phyloP scores from a whole-genome alignment of 2,888 invertebrate species.

The Calliopum simillimum region DNA sequence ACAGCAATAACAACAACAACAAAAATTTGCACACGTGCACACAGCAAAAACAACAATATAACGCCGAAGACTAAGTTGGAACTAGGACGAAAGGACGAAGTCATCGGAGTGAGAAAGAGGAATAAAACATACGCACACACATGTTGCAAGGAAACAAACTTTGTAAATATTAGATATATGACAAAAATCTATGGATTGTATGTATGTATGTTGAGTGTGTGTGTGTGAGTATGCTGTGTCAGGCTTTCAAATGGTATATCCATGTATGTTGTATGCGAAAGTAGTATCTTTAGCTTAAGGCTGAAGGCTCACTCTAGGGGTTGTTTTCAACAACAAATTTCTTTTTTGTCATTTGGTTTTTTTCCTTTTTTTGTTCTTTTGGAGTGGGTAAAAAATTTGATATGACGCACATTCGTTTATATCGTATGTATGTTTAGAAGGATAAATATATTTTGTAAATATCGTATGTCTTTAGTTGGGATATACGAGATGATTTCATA shows the following conservation, averaged over 20 bases:
- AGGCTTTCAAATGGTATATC: conserved; percentile 18
- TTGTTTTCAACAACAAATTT: conserved; percentile 17
- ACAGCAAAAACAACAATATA: background rate
- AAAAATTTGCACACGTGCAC: conserved; percentile 13
- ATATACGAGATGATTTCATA: too few relatives aligned
- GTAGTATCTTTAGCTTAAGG: background rate
- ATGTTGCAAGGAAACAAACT: conserved; percentile 24
- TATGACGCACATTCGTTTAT: conserved; percentile 8
- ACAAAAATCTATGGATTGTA: background rate
- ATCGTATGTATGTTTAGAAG: background rate
- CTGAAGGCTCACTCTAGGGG: conserved; percentile 10
- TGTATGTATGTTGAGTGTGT: conserved; percentile 27
- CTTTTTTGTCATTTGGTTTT: conserved; percentile 10
- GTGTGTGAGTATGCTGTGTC: conserved; percentile 14
- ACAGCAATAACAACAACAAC: too few relatives aligned
- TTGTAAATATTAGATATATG: conserved; percentile 7
- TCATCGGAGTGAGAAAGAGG: conserved; percentile 24
- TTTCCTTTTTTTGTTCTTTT: background rate
- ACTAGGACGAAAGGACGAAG: conserved; percentile 15
- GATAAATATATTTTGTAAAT: too few relatives aligned
- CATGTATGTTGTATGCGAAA: conserved; percentile 3
- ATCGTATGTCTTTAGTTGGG: too few relatives aligned
- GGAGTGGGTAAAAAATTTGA: background rate
- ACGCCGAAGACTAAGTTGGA: background rate
- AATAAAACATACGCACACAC: conserved; percentile 22